Conservation (phyloP, 1,140 invertebrate species). For the Danaus plexippus region DNA sequence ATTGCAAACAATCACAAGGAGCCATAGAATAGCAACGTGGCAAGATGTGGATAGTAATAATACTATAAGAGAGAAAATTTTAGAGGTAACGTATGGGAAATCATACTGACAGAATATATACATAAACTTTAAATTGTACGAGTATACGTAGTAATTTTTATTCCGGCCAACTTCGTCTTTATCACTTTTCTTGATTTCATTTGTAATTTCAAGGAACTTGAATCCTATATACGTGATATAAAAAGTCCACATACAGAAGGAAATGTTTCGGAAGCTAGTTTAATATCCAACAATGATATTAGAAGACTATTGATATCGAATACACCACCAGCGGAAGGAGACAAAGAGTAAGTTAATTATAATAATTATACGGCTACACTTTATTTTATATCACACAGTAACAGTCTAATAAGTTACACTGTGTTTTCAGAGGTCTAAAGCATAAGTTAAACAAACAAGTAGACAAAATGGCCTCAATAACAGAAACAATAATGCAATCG, state of each 20-base stretch:
- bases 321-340: slow-evolving; percentile 14
- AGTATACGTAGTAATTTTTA: no score
- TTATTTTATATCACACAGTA: no score
- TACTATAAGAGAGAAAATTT: slow-evolving; percentile 31
- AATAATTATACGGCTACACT: not conserved
- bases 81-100: slow-evolving; percentile 24
- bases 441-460: slow-evolving; percentile 34
- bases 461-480: slow-evolving; percentile 32
- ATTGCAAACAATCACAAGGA: slow-evolving; percentile 23
- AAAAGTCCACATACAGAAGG: no score
- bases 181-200: no score
- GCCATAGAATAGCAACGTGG: slow-evolving; percentile 40
- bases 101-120: no score
- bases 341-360: slow-evolving; percentile 29
- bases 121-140: no score
- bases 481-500: slow-evolving; percentile 23
- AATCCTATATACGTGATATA: no score
- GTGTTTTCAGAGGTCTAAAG: slow-evolving; percentile 27
- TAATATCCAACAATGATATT: slow-evolving; percentile 12
- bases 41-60: slow-evolving; percentile 22
- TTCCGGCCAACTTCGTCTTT: no score
- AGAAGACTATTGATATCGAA: slow-evolving; percentile 15
- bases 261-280: no score
- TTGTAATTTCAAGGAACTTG: no score
- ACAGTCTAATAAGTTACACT: not conserved